Conservation (phyloP, 1,140 invertebrate species). For the Lineus longissimus region DNA sequence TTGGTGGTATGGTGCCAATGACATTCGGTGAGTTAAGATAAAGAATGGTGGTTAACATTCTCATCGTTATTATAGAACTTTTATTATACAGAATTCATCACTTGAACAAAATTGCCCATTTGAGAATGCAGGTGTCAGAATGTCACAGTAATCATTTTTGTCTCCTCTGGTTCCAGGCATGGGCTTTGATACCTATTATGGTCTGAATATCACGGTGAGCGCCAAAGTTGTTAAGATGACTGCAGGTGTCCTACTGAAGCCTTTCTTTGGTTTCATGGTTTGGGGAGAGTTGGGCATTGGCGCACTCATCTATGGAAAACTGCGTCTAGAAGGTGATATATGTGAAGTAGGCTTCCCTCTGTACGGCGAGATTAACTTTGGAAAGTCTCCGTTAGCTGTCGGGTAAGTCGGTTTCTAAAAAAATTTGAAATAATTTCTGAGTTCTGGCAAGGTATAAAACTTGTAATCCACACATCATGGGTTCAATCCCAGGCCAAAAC, state of each 20-base stretch:
- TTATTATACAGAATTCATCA: too few species aligned
- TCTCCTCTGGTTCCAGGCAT: conserved; percentile 22
- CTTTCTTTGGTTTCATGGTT: conserved; percentile 22
- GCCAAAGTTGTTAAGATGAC: conserved; percentile 26
- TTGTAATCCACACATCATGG: too few species aligned
- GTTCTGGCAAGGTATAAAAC: too few species aligned
- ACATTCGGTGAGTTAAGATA: conserved; percentile 29
- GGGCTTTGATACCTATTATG: conserved; percentile 27
- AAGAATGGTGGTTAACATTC: too few species aligned
- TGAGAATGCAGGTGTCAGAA: too few species aligned
- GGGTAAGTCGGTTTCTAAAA: too few species aligned
- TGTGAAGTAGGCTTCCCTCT: conserved; percentile 26
- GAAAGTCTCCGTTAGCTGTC: conserved; percentile 30
- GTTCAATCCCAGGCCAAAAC: too few species aligned
- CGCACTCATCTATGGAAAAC: conserved; percentile 22
- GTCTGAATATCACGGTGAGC: conserved; percentile 24
- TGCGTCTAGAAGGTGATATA: conserved; percentile 29
- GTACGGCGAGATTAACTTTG: conserved; percentile 27
- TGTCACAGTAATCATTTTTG: too few species aligned
- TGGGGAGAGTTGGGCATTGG: conserved; percentile 23
- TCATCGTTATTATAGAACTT: too few species aligned
- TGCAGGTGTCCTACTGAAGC: conserved; percentile 14
- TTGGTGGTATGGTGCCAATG: conserved; percentile 27
- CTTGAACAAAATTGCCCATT: too few species aligned
- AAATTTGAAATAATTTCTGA: too few species aligned